Evolutionary conservation across 2,113 vertebrate species (phyloP).

Genomic region (Centrocercus urophasianus): DNA sequence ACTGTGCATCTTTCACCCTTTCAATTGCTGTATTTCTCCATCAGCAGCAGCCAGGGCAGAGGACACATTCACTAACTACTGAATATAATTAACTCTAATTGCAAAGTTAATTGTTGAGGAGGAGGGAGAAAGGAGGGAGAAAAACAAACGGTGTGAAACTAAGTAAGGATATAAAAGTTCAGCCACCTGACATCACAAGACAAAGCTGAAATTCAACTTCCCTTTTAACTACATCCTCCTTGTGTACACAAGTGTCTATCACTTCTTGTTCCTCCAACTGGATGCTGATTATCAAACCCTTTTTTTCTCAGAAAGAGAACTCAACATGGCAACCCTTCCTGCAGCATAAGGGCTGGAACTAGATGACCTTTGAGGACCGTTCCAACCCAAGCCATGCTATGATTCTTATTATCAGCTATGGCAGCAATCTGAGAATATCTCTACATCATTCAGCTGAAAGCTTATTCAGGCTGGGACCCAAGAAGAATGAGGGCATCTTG

Average conservation of each 20-base stretch:
- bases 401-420: neutral
- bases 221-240: neutral
- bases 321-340: neutral
- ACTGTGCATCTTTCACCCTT: slow-evolving; percentile 28
- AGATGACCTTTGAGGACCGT: too few species aligned
- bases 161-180: slow-evolving; percentile 41
- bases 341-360: too few species aligned
- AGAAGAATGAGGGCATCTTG: neutral
- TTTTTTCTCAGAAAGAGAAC: neutral
- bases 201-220: neutral
- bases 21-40: neutral
- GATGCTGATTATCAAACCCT: neutral
- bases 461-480: neutral
- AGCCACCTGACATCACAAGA: slow-evolving; percentile 1
- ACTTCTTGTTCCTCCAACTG: neutral
- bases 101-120: slow-evolving; percentile 70
- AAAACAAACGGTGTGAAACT: slow-evolving; percentile 65
- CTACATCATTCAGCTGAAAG: neutral
- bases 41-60: slow-evolving; percentile 43
- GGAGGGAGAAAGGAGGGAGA: neutral
- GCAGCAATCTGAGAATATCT: neutral
- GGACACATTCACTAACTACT: slow-evolving; percentile 36
- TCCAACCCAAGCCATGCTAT: too few species aligned
- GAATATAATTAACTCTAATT: slow-evolving; percentile 73
- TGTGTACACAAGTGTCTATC: neutral